A percentile compares a stretch with the other conserved stretches of the same genome.
Conservation (phyloP, 2,113 vertebrate genomes). For the Carettochelys insculpta region DNA sequence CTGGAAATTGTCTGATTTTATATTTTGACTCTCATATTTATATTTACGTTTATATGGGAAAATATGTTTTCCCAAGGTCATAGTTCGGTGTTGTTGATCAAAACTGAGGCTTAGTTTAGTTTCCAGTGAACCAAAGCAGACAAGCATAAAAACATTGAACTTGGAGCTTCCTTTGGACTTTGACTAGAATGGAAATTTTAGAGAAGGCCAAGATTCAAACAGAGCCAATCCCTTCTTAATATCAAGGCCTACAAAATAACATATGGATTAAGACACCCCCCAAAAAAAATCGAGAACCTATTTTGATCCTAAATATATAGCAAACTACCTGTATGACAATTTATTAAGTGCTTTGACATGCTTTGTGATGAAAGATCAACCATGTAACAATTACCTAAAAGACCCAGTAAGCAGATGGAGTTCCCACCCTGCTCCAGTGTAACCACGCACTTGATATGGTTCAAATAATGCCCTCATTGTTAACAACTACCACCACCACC, state of each 20-base stretch:
- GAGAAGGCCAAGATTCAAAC: not conserved
- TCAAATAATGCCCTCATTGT: not conserved
- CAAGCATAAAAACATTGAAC: not conserved
- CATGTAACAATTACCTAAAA: not conserved
- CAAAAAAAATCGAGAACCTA: accelerated
- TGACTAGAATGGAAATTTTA: not conserved
- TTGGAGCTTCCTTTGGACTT: not conserved
- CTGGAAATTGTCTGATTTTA: not conserved
- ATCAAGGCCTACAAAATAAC: not conserved
- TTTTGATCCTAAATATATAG: not conserved
- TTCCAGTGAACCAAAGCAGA: not conserved
- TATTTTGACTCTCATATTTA: not conserved
- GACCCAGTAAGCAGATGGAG: not conserved
- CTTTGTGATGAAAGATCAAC: not conserved
- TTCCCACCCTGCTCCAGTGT: not conserved
- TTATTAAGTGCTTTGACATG: not conserved
- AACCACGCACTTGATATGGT: not conserved
- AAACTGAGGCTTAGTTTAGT: not conserved
- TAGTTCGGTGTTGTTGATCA: not conserved
- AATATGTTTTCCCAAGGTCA: not conserved
- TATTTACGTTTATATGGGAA: not conserved
- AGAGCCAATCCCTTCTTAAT: not conserved
- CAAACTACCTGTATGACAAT: not conserved
- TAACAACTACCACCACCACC: not conserved
- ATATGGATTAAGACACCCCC: not conserved